phyloP scores from a whole-genome alignment of 2,888 invertebrate genomes.

The Antheraea assamensis region DNA sequence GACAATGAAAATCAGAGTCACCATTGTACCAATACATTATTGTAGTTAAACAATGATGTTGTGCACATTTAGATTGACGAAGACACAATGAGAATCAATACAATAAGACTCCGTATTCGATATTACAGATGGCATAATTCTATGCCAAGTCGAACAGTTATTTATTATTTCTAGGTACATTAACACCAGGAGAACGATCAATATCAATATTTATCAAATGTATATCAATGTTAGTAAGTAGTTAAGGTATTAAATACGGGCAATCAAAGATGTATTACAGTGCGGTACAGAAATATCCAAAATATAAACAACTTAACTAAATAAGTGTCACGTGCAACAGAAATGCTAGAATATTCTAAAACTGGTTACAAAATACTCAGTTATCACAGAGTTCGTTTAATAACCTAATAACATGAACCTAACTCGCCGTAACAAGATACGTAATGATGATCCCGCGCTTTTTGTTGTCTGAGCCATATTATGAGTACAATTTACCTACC shows the following conservation, averaged over 20 bases:
- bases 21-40: background rate
- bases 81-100: background rate
- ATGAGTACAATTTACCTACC: background rate
- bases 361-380: background rate
- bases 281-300: background rate
- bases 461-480: background rate
- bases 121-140: background rate
- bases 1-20: background rate
- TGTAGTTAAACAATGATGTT: slow-evolving; percentile 4
- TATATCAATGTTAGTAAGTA: background rate
- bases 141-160: background rate
- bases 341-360: background rate
- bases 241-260: background rate
- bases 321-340: background rate
- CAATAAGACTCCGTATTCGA: background rate
- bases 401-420: slow-evolving; percentile 10
- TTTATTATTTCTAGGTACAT: no score
- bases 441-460: background rate
- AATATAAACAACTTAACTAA: background rate
- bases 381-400: slow-evolving; percentile 8
- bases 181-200: no score
- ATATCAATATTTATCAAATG: no score
- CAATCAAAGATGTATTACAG: background rate
- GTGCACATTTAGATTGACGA: background rate
- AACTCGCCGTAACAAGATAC: background rate